Evolutionary conservation across 1,140 invertebrate genomes (phyloP).

Genomic region (Acromyrmex charruanus): DNA sequence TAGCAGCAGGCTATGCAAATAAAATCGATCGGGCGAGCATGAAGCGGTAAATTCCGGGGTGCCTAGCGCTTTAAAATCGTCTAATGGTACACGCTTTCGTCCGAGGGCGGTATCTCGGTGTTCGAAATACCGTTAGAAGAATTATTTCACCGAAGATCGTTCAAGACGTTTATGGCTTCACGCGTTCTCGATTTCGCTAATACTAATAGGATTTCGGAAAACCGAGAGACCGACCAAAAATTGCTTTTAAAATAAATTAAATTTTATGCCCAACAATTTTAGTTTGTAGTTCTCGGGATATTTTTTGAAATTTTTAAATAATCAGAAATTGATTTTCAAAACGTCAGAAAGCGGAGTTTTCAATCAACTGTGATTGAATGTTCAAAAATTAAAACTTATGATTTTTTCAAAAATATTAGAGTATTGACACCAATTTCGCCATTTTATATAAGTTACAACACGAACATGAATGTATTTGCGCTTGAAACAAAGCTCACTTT

Average conservation of each 20-base stretch:
- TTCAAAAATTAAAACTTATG: background rate
- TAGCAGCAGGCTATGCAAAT: constrained; percentile 68
- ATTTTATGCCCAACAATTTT: background rate
- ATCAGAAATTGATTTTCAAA: background rate
- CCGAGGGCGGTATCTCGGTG: constrained; percentile 43
- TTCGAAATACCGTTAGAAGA: constrained; percentile 64
- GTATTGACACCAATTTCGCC: background rate
- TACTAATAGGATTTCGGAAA: background rate
- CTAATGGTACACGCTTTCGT: constrained; percentile 61
- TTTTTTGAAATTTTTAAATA: background rate
- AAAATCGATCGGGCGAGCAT: constrained; percentile 65
- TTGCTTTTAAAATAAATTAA: background rate
- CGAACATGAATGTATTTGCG: background rate
- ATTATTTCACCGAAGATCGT: constrained; percentile 60
- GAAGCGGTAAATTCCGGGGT: constrained; percentile 65
- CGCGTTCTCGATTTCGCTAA: constrained; percentile 63
- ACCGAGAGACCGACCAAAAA: background rate
- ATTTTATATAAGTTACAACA: background rate
- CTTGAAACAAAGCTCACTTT: constrained; percentile 13
- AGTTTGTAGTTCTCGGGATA: background rate
- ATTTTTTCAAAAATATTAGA: background rate
- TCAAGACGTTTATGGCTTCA: constrained; percentile 62
- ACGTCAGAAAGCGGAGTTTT: background rate
- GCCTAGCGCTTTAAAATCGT: constrained; percentile 53
- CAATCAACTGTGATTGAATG: background rate